phyloP scores from a whole-genome alignment of 2,888 invertebrate genomes.

The Ceriagrion tenellum region DNA sequence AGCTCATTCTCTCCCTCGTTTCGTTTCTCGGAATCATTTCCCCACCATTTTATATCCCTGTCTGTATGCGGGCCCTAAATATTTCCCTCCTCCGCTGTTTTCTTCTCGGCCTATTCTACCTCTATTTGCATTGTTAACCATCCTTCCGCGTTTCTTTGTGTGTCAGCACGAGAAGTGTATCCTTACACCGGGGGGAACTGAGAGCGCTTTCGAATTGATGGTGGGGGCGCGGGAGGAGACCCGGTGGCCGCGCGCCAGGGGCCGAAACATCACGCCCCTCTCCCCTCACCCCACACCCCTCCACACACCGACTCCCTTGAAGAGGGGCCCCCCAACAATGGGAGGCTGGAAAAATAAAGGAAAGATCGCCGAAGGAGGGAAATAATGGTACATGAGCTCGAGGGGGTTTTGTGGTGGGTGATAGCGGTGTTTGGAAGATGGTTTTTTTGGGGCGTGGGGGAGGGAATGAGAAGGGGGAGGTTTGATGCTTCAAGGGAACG shows the following conservation, averaged over 20 bases:
- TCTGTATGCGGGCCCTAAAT: neutral
- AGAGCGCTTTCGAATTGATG: neutral
- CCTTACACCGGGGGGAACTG: neutral
- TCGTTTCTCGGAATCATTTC: neutral
- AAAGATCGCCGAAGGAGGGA: slow-evolving; percentile 60
- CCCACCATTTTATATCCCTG: slow-evolving; percentile 23
- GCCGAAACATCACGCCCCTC: neutral
- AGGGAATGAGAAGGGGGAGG: neutral
- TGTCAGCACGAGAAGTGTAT: slow-evolving; percentile 64
- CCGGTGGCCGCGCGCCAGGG: neutral
- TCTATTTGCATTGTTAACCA: slow-evolving; percentile 66
- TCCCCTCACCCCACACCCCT: neutral
- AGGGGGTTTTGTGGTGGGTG: slow-evolving; percentile 40
- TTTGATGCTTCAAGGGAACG: neutral
- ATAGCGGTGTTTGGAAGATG: slow-evolving; percentile 32
- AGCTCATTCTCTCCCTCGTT: neutral
- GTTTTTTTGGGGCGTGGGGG: neutral
- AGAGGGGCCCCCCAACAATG: slow-evolving; percentile 23
- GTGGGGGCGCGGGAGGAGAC: slow-evolving; percentile 2
- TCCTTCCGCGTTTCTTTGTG: slow-evolving; percentile 67
- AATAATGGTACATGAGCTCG: slow-evolving; percentile 62
- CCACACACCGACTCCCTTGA: neutral
- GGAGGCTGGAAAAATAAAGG: slow-evolving; percentile 44
- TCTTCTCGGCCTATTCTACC: slow-evolving; percentile 49
- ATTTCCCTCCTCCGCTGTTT: neutral